phyloP scores from a whole-genome alignment of 2,797 vertebrate genomes.

The Hephaestus fuliginosus region DNA sequence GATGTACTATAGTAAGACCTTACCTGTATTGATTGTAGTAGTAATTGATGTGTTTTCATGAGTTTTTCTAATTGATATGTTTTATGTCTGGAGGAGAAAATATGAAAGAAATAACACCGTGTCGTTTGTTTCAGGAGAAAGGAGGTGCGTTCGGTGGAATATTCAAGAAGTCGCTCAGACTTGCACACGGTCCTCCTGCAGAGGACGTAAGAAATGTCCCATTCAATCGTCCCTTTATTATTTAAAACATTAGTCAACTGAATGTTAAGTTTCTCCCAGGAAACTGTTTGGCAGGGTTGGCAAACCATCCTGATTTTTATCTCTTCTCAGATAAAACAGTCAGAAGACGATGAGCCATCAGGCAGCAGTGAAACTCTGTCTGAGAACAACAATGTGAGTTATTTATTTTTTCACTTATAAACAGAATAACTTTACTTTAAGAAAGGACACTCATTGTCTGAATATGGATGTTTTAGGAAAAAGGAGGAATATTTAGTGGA shows the following conservation, averaged over 20 bases:
- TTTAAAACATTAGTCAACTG: not conserved
- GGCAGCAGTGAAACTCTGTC: constrained; percentile 48
- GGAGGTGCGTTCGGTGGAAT: constrained; percentile 51
- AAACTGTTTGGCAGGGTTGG: too few relatives aligned
- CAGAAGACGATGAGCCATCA: constrained; percentile 35
- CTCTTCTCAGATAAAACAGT: constrained; percentile 43
- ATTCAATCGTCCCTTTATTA: not conserved
- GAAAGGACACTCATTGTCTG: not conserved
- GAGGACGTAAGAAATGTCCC: constrained; percentile 50
- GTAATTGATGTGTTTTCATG: not conserved
- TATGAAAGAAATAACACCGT: not conserved
- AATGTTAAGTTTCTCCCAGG: too few relatives aligned
- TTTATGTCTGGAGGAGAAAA: not conserved
- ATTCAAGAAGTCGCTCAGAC: constrained; percentile 55
- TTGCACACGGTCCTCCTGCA: constrained; percentile 2
- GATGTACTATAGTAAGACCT: too few relatives aligned
- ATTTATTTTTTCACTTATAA: not conserved
- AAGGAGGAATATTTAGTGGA: constrained; percentile 67
- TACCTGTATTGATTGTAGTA: not conserved
- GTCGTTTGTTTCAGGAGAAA: constrained; percentile 63
- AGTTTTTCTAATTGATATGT: not conserved
- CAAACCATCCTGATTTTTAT: not conserved
- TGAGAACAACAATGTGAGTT: constrained; percentile 55
- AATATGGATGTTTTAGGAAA: constrained; percentile 60
- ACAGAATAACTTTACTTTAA: not conserved